Conservation (phyloP, 2,113 vertebrate species). For the Bothrops jararaca region DNA sequence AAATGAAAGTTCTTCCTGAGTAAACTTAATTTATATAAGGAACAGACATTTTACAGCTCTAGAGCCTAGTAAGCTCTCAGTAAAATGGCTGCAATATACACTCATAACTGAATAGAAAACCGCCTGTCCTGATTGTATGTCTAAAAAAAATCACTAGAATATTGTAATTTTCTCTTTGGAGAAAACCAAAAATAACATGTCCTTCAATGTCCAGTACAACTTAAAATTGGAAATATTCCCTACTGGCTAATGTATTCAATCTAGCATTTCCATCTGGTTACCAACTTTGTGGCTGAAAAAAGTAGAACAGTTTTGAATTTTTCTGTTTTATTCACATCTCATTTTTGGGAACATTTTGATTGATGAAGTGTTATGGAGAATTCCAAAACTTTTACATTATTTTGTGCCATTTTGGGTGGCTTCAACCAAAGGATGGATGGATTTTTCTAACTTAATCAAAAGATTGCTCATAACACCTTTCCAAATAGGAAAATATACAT, state of each 20-base stretch:
- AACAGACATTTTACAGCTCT: slow-evolving; percentile 25
- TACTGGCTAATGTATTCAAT: neutral
- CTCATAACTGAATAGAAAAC: neutral
- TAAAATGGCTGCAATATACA: neutral
- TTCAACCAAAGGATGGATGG: neutral
- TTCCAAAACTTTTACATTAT: neutral
- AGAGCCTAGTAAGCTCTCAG: neutral
- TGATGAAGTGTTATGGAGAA: neutral
- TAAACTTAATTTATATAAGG: neutral
- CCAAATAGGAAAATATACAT: neutral
- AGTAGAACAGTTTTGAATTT: neutral
- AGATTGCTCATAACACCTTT: neutral
- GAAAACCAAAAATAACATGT: neutral
- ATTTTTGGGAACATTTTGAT: neutral
- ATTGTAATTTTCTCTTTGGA: neutral
- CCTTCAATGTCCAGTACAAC: neutral
- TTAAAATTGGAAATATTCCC: neutral
- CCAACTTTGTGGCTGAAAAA: neutral
- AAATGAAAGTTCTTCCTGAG: slow-evolving; percentile 26
- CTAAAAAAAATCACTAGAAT: neutral
- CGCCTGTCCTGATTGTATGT: too few species aligned
- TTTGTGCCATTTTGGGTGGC: neutral
- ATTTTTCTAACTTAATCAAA: neutral
- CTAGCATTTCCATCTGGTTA: neutral
- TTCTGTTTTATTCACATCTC: neutral